phyloP scores from a whole-genome alignment of 2,113 vertebrate species.

The Gorsachius goisagi region DNA sequence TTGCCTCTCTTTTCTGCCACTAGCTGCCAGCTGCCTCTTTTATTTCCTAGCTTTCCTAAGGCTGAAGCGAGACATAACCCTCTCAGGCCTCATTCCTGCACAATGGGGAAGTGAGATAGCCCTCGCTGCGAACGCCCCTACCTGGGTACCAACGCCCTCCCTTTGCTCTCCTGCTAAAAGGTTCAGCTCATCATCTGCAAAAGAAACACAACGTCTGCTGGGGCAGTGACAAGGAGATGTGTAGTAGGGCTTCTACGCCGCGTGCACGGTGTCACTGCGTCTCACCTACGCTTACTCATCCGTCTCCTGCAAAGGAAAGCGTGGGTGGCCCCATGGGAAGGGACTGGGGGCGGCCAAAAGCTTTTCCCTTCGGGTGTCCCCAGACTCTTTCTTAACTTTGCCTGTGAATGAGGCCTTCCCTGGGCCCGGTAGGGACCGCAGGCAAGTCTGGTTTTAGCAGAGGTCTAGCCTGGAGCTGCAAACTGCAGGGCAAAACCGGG shows the following conservation, averaged over 20 bases:
- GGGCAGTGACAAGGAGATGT: neutral
- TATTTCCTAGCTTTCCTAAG: neutral
- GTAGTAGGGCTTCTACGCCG: neutral
- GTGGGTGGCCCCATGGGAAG: neutral
- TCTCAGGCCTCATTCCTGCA: neutral
- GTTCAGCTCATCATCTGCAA: neutral
- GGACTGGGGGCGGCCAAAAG: rapidly evolving
- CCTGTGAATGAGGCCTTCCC: neutral
- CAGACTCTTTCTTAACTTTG: neutral
- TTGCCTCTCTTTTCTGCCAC: neutral
- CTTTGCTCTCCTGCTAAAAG: neutral
- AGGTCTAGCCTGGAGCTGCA: neutral
- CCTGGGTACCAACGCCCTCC: neutral
- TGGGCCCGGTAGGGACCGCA: rapidly evolving
- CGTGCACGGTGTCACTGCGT: rapidly evolving
- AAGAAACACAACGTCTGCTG: neutral
- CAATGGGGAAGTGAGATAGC: rapidly evolving
- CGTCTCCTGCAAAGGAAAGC: neutral
- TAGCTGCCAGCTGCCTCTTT: neutral
- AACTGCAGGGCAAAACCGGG: neutral
- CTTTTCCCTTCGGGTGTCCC: neutral
- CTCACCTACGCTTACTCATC: neutral
- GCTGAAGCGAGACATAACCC: neutral
- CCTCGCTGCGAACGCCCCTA: neutral
- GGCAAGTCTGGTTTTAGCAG: neutral